Base-by-base conservation (phyloP, 2,888 invertebrate genomes). In the Drosophila antonietae region DNA sequence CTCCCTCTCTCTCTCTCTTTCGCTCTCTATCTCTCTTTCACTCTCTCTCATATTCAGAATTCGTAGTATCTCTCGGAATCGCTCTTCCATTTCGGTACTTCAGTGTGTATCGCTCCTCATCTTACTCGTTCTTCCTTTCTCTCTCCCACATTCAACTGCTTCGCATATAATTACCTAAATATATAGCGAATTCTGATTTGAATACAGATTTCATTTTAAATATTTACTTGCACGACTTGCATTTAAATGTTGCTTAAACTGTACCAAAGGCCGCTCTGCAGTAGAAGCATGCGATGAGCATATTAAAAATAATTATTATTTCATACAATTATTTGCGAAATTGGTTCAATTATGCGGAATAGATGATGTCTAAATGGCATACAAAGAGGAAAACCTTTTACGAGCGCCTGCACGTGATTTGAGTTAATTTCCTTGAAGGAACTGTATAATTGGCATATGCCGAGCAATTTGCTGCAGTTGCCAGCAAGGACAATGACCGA, bases 361-460 rank as follows among this genome's bases (percentile, higher is more conserved):
- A 18, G 9, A 75, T 55, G 49, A 75, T 55, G 49, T 58, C 75
- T 74, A 57, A 35, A 72, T 76, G 33, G 2, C 44, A 43, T 15
- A 28, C 37, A 7, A 14, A 41, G 46, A 9, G 18, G 28, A 7
- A 60, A 51, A 18, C 28, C 53, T 60, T 65, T 75, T 60, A 49
- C 44, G 18, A 49, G 44, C 41, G 46, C 14, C n/a, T 55, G 7
- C 46, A 59, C 37, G 76, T 83, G 86, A 86, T 83, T 86, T 73
- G 44, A 68, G 59, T 51, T 70, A 72, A 79, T 83, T 83, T 83
- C 72, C 81, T 79, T 81, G 69, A 60, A 83, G 78, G 69, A 75
- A 70, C 79, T 84, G 88, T 73, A 70, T 84, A 88, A 87, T 88
- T 88, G 78, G 72, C 75, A 63, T 61, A 77, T 79, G 75, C 67